Conservation (phyloP, 2,797 vertebrate species). For the Orientallactaga sibirica region DNA sequence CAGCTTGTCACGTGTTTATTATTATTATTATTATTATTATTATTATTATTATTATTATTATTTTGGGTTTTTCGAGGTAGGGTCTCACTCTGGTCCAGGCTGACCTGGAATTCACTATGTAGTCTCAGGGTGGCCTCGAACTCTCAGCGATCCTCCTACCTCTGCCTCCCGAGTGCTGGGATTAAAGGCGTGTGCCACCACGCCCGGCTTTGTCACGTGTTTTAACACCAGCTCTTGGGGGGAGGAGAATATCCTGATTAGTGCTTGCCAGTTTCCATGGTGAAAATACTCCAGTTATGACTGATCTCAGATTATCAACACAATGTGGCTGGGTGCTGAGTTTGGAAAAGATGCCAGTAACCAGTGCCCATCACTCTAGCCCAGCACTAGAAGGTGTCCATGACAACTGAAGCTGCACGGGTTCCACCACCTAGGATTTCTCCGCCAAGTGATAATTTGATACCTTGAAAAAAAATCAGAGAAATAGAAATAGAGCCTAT, state of each 20-base stretch:
- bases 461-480: not conserved
- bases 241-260: not conserved
- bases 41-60: too few species aligned
- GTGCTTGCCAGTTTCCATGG: not conserved
- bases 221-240: not conserved
- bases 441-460: not conserved
- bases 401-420: not conserved
- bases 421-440: not conserved
- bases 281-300: not conserved
- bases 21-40: too few species aligned
- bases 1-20: not conserved
- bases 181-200: too few species aligned
- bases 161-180: too few species aligned
- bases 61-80: too few species aligned
- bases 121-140: too few species aligned
- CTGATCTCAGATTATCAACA: not conserved
- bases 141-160: too few species aligned
- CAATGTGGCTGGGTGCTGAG: not conserved
- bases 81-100: too few species aligned
- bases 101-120: too few species aligned
- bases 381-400: not conserved
- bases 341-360: not conserved
- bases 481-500: not conserved
- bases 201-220: not conserved
- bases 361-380: accelerated